Conservation (phyloP, 2,888 invertebrate species). For the Eulithis prunata region DNA sequence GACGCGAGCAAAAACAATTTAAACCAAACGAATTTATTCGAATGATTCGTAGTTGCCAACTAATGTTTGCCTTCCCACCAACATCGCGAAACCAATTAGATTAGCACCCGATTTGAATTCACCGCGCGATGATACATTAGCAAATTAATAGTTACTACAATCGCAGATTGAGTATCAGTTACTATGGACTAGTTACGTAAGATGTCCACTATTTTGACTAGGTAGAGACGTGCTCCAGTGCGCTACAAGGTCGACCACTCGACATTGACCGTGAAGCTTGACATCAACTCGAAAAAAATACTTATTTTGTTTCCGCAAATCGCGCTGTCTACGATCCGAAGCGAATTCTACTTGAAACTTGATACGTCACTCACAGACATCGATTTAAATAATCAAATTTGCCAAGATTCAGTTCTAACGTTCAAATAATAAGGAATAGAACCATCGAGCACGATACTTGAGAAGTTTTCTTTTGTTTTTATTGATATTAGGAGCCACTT, state of each 20-base stretch:
- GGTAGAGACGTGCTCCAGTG: slow-evolving; percentile 70
- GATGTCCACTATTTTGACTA: slow-evolving; percentile 64
- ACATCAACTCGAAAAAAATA: slow-evolving; percentile 67
- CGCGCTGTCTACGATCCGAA: slow-evolving; percentile 52
- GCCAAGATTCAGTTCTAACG: neutral
- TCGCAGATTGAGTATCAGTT: slow-evolving; percentile 19
- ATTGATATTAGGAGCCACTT: too few species aligned
- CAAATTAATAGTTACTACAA: slow-evolving; percentile 60
- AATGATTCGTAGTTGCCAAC: slow-evolving; percentile 37
- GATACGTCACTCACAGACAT: slow-evolving; percentile 44
- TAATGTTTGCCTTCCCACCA: slow-evolving; percentile 46
- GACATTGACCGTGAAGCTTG: slow-evolving; percentile 82
- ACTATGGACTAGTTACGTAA: slow-evolving; percentile 62
- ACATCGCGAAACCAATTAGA: slow-evolving; percentile 46
- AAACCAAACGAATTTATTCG: slow-evolving; percentile 16
- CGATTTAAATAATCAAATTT: slow-evolving; percentile 9
- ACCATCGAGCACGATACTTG: too few species aligned
- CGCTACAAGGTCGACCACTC: slow-evolving; percentile 74
- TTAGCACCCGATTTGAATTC: slow-evolving; percentile 58
- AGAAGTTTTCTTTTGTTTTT: too few species aligned
- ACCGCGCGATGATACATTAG: slow-evolving; percentile 60
- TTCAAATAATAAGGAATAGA: too few species aligned
- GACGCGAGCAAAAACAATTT: slow-evolving; percentile 16
- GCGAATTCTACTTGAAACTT: slow-evolving; percentile 53
- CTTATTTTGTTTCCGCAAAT: slow-evolving; percentile 79